Base-by-base conservation (phyloP, 2,797 vertebrate species). In the Phalanger gymnotis region DNA sequence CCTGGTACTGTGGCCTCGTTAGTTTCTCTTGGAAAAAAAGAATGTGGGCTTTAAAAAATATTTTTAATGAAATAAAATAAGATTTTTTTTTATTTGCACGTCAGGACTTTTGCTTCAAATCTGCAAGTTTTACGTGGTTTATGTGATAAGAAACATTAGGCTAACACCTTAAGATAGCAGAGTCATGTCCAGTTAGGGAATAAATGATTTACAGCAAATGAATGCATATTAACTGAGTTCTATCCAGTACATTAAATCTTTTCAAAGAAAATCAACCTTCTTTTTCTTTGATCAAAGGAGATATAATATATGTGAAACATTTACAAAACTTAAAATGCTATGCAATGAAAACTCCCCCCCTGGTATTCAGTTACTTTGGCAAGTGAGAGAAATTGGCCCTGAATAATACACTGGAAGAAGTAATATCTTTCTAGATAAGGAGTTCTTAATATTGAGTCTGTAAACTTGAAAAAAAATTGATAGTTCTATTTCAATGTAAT, bases 1-100 rank as follows among this genome's bases (percentile, higher is more conserved):
- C 19, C 25, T 87, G 73, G 19, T 87, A 51, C 25, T 47, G 25
- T 87, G 73, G 40, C 2, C 40, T 87, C 40, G 11, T 47, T 51
- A 51, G 25, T 87, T 87, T 87, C 40, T 51, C 40, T 95, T 91
- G 54, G 28, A 93, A 96, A 93, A 93, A 55, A 92, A 66, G 92
- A 95, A 58, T 90, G 89, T 93, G 73, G 31, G 31, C 90, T 96
- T 93, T 57, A 93, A 91, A 10, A 96, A 54, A 66, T 92, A 94
- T 31, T 90, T 96, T 96, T 92, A 94, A 93, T 92, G 54, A 30
- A 92, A 73, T 94, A 91, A 95, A 95, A 95, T 94, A 73, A 87
- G 91, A 16, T 25, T 94, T 87, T 54, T 51, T 22, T 53, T 55
- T 22, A 91, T 93, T 92, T 92, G 54, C 4, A 53, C 92, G 52